Percentiles rank a stretch among this genome's conserved stretches.
phyloP scores from a whole-genome alignment of 1,140 invertebrate genomes.

The Aphelenchoides fujianensis region DNA sequence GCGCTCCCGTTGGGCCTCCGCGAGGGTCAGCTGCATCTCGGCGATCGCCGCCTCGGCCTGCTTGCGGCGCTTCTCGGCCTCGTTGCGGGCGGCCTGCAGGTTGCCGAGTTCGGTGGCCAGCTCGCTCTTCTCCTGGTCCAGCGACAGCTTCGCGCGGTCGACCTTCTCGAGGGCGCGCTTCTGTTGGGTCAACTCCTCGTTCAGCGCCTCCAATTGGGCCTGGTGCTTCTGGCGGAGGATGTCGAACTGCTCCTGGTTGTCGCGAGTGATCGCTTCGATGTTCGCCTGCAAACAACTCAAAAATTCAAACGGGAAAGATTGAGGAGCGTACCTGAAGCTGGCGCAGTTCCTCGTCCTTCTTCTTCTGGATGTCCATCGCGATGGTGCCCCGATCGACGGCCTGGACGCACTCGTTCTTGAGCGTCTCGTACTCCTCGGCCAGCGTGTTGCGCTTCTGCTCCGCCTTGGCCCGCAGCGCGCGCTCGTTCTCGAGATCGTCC shows the following conservation, averaged over 20 bases:
- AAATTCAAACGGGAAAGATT: neutral
- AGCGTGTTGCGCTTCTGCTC: slow-evolving; percentile 86
- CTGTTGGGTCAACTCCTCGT: slow-evolving; percentile 84
- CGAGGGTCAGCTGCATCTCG: slow-evolving; percentile 64
- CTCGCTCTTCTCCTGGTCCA: slow-evolving; percentile 74
- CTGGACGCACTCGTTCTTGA: slow-evolving; percentile 91
- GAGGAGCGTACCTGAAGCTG: slow-evolving; percentile 71
- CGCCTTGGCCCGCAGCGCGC: slow-evolving; percentile 80
- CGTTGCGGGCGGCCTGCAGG: slow-evolving; percentile 76
- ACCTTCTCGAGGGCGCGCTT: slow-evolving; percentile 69
- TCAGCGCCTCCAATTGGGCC: slow-evolving; percentile 77
- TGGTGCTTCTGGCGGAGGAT: slow-evolving; percentile 88
- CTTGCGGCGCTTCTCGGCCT: slow-evolving; percentile 86
- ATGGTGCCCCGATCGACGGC: slow-evolving; percentile 87
- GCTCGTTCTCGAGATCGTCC: slow-evolving; percentile 91
- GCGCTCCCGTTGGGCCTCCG: slow-evolving; percentile 68
- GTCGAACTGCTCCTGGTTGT: slow-evolving; percentile 74
- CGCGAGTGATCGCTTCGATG: slow-evolving; percentile 11
- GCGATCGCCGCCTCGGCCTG: slow-evolving; percentile 78
- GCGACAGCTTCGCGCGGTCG: slow-evolving; percentile 10
- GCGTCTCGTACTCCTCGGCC: slow-evolving; percentile 78
- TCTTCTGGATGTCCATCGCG: slow-evolving; percentile 86
- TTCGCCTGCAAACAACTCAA: slow-evolving; percentile 4
- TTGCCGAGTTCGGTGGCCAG: slow-evolving; percentile 83
- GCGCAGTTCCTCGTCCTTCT: slow-evolving; percentile 88